Base-by-base conservation (phyloP, 2,797 vertebrate genomes). In the Australoheros facetus region DNA sequence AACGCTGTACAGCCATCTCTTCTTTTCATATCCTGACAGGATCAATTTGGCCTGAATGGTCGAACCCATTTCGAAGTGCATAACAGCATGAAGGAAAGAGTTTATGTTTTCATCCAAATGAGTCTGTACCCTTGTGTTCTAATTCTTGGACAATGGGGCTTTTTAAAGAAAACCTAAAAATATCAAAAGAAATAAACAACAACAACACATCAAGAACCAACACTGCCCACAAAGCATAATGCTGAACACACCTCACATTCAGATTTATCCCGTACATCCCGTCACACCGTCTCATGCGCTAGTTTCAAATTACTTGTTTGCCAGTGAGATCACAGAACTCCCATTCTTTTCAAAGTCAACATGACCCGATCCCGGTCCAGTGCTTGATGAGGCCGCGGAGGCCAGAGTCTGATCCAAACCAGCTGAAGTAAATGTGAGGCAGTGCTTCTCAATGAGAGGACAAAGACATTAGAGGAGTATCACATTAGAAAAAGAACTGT, bases 1-100 rank as follows among this genome's bases (percentile, higher is more conserved):
- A 71, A 58, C 16, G n/a, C 4, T 48, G 62, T 64, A 72, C 70
- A 62, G 54, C 39, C 60, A 66, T 48, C 6, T 76, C 39, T 53
- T 75, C 23, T 69, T 77, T 71, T 66, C 11, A 53, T 73, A 57
- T 72, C 59, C 62, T 55, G 53, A 82, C 62, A 39, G 66, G 82
- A 84, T 76, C 73, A 48, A 82, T 89, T 87, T 72, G 77, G 19
- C 23, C 60, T 54, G 76, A 81, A 83, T 51, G 21, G 12, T 32
- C 2, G 0, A 74, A 59, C 13, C 73, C 39, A 56, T 79, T 84
- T 72, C 19, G 11, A 71, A 16, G 54, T 64, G 55, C 23, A 58
- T 51, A 78, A 83, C 13, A n/a, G 71, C 53, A 48, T 9, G 32
- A 74, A 71, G 60, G 34, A 1, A 16, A 64, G 14, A 73, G 4